Conservation (phyloP, 1,140 invertebrate genomes). For the Teleogryllus occipitalis region DNA sequence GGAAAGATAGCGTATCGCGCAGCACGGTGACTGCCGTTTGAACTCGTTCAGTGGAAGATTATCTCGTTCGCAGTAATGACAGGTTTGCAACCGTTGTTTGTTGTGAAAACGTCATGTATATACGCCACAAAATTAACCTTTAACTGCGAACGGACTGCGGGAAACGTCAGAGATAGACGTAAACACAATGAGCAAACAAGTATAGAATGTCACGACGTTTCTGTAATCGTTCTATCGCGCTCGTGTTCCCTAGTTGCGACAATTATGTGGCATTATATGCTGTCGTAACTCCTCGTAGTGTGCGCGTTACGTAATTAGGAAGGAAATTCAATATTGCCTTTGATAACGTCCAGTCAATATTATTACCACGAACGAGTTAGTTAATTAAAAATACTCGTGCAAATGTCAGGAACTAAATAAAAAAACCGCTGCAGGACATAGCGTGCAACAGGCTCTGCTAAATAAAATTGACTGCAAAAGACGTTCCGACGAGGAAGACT, state of each 20-base stretch:
- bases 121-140: neutral
- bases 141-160: neutral
- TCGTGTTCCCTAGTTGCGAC: neutral
- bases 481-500: neutral
- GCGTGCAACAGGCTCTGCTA: neutral
- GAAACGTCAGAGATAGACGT: neutral
- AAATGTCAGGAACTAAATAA: neutral
- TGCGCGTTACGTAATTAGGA: neutral
- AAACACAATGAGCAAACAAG: neutral
- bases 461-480: neutral
- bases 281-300: no score
- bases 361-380: neutral
- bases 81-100: neutral
- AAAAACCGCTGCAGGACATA: neutral
- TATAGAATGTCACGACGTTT: neutral
- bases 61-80: no score
- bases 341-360: neutral
- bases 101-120: neutral
- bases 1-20: no score
- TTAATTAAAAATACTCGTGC: neutral
- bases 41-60: no score
- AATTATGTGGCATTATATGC: no score
- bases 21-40: no score
- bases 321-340: neutral
- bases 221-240: neutral